Percentiles rank a stretch among this genome's conserved stretches.
These are phyloP conservation scores for Leptopilina myrica DNA, from an alignment of 2,888 invertebrate genomes.

Conservation along the genomic window DNA sequence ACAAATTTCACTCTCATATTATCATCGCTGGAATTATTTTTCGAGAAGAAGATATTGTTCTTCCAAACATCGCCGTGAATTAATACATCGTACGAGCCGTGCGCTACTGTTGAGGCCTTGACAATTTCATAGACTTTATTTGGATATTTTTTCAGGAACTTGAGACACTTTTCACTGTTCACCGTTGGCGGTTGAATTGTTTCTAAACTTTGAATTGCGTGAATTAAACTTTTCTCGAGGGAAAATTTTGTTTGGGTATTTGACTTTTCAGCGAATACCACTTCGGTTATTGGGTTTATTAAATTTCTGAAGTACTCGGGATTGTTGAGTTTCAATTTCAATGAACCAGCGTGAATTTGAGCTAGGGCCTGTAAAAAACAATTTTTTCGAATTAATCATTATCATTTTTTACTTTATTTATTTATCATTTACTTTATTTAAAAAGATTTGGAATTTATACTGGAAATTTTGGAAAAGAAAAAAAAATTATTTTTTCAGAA, in stretches of 20 bases:
- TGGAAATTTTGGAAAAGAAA: too few relatives aligned
- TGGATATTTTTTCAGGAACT: slow-evolving; percentile 48
- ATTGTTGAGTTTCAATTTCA: slow-evolving; percentile 58
- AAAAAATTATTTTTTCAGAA: too few relatives aligned
- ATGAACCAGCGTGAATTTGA: slow-evolving; percentile 62
- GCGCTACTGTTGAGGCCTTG: slow-evolving; percentile 48
- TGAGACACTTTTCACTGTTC: slow-evolving; percentile 47
- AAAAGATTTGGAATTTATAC: too few relatives aligned
- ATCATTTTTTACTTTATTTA: too few relatives aligned
- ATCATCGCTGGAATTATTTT: slow-evolving; percentile 50
- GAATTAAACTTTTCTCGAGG: slow-evolving; percentile 46
- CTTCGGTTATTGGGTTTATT: slow-evolving; percentile 58
- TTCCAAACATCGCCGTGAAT: slow-evolving; percentile 69
- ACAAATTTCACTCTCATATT: slow-evolving; percentile 58
- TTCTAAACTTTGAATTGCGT: slow-evolving; percentile 56
- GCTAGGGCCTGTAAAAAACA: slow-evolving; percentile 62
- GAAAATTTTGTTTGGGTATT: slow-evolving; percentile 47
- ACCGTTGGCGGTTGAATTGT: slow-evolving; percentile 50
- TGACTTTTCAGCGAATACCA: slow-evolving; percentile 17
- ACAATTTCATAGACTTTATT: slow-evolving; percentile 48
- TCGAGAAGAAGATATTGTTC: slow-evolving; percentile 66
- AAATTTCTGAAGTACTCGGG: slow-evolving; percentile 55
- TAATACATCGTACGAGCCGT: slow-evolving; percentile 61
- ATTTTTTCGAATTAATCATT: not conserved
- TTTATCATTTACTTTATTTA: too few relatives aligned